A percentile compares a stretch with the other conserved stretches of the same genome.
Conservation (phyloP, 2,888 invertebrate genomes). For the Ennomos fuscantarius region DNA sequence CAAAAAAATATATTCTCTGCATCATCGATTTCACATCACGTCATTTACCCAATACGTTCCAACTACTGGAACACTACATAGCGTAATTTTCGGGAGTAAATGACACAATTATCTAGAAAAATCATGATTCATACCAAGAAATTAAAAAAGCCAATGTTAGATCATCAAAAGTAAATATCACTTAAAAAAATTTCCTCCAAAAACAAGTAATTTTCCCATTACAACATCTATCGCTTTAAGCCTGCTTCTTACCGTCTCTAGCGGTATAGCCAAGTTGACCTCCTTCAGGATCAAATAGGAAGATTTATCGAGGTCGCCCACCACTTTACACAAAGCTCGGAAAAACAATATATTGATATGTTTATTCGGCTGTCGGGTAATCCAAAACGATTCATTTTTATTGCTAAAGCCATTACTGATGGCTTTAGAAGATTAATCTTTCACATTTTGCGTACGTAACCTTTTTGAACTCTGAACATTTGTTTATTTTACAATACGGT, state of each 20-base stretch:
- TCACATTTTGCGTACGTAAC: background rate
- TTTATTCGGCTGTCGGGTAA: conserved; percentile 29
- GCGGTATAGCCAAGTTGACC: conserved; percentile 55
- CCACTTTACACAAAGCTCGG: conserved; percentile 55
- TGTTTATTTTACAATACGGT: too few species aligned
- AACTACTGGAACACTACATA: too few species aligned
- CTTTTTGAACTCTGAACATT: too few species aligned
- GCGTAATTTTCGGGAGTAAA: too few species aligned
- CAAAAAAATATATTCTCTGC: too few species aligned
- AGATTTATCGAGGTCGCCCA: conserved; percentile 73
- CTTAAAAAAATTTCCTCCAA: background rate
- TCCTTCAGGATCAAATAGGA: conserved; percentile 56
- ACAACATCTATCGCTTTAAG: conserved; percentile 3
- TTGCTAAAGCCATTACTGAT: conserved; percentile 10
- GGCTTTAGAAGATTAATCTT: background rate
- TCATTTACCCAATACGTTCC: too few species aligned
- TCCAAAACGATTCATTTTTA: conserved; percentile 19
- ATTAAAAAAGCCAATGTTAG: too few species aligned
- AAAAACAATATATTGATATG: conserved; percentile 43
- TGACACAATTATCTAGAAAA: too few species aligned
- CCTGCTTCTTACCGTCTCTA: background rate
- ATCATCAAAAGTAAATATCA: too few species aligned
- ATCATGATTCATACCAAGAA: too few species aligned
- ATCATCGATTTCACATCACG: too few species aligned
- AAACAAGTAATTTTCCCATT: background rate